Conservation (phyloP, 2,888 invertebrate species). For the Lissonota sp. region DNA sequence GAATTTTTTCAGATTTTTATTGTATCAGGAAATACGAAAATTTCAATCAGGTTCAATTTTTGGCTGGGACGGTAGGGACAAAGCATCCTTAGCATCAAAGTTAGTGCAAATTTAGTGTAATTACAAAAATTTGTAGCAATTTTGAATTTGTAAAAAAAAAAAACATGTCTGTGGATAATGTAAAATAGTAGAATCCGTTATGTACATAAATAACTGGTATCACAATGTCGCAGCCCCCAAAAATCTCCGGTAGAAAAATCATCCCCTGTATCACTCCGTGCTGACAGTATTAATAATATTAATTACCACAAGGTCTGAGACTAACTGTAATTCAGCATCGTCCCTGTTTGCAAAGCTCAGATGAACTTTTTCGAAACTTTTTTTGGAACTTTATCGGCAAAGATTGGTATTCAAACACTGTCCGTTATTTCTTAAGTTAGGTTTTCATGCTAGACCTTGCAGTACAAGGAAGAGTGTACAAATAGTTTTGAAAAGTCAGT, state of each 20-base stretch:
- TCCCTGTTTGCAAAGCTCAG: background rate
- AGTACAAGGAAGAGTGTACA: too few species aligned
- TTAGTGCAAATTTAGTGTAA: too few species aligned
- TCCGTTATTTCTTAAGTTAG: too few species aligned
- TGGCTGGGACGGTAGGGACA: too few species aligned
- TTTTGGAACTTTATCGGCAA: background rate
- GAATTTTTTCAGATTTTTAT: too few species aligned
- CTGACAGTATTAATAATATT: constrained; percentile 15
- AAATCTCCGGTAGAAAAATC: background rate
- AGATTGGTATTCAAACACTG: background rate
- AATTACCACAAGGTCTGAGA: background rate
- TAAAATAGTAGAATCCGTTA: background rate
- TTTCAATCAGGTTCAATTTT: too few species aligned
- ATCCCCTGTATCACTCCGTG: background rate
- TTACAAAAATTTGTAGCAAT: too few species aligned
- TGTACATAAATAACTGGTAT: constrained; percentile 16
- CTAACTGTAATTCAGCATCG: constrained; percentile 3
- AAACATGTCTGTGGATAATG: constrained; percentile 42
- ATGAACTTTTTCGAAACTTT: background rate
- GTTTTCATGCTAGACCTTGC: too few species aligned
- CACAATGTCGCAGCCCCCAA: background rate
- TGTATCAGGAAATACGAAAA: too few species aligned
- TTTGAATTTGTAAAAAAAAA: too few species aligned
- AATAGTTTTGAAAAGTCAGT: too few species aligned
- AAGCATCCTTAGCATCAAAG: constrained; percentile 2